Evolutionary conservation across 1,140 invertebrate genomes (phyloP), one percentile per base, ranked within the genome.

Genomic region (Brachionus sp.): DNA sequence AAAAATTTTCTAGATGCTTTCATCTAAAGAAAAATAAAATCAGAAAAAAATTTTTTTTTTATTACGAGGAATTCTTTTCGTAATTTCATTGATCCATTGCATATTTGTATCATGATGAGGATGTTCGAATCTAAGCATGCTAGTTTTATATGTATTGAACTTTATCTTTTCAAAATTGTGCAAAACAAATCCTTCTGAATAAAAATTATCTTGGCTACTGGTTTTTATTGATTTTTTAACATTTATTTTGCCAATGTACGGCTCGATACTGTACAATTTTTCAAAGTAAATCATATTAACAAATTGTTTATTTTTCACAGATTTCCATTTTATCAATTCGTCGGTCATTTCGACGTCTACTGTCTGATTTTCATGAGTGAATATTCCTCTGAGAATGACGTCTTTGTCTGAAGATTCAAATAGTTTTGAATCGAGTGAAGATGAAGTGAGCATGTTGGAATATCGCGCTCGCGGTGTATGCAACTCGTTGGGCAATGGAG

Each of bases 31-130:
- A n/a, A n/a, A n/a, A n/a, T n/a, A n/a, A n/a, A n/a, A n/a, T n/a
- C n/a, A 9, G 53, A 78, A 53, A 62, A 13, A 53, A 77, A 35
- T 19, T 42, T 16, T 44, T 77, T 9, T 33, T 2, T 12, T n/a
- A n/a, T 16, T 66, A 80, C 77, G 12, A 6, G 77, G 77, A 13
- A 57, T 62, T 39, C 77, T 39, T 33, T 62, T 62, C 1, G 16
- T 25, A 39, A 80, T 12, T 42, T 66, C 33, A 33, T n/a, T 62
- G 19, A 80, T 13, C 77, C 77, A 80, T 42, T 62, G 19, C 35
- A 62, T 57, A 9, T 19, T 66, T 23, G 77, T 80, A 9, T 80
- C 50, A 57, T 62, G 50, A 44, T 80, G 77, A 2, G 77, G 77
- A 62, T 80, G 77, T 23, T 57, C 33, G 23, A 80, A 80, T 42